Percentiles rank a stretch among this genome's conserved stretches.
Conservation (phyloP, 2,797 vertebrate species). For the Sciurus vulgaris region DNA sequence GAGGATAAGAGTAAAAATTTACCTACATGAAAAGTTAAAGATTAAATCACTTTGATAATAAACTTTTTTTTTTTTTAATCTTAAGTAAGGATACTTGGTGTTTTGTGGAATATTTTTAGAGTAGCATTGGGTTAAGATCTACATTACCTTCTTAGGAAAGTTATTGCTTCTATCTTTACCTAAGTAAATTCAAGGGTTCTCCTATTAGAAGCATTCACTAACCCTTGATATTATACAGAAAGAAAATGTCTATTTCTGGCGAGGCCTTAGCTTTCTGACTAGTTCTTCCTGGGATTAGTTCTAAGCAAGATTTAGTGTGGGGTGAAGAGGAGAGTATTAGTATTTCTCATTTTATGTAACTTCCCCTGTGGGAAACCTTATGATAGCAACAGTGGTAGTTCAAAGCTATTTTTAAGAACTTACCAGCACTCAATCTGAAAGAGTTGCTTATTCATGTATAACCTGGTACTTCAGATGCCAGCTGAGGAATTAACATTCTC, state of each 20-base stretch:
- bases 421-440: background rate
- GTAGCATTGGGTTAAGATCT: background rate
- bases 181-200: background rate
- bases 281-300: background rate
- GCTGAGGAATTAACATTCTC: background rate
- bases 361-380: background rate
- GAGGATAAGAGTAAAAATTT: background rate
- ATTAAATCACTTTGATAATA: constrained; percentile 15
- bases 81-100: background rate
- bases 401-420: constrained; percentile 17
- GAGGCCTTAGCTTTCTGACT: background rate
- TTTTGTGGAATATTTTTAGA: background rate
- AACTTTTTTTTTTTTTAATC: background rate
- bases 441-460: background rate
- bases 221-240: background rate
- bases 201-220: background rate
- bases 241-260: background rate
- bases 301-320: background rate
- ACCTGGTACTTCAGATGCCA: background rate
- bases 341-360: background rate
- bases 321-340: background rate
- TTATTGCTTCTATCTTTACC: background rate
- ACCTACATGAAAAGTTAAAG: constrained; percentile 7
- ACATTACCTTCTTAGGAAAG: background rate
- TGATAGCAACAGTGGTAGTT: background rate